A percentile compares a stretch with the other conserved stretches of the same genome.
phyloP scores from a whole-genome alignment of 2,888 invertebrate genomes.

The Agonopterix heracliana region DNA sequence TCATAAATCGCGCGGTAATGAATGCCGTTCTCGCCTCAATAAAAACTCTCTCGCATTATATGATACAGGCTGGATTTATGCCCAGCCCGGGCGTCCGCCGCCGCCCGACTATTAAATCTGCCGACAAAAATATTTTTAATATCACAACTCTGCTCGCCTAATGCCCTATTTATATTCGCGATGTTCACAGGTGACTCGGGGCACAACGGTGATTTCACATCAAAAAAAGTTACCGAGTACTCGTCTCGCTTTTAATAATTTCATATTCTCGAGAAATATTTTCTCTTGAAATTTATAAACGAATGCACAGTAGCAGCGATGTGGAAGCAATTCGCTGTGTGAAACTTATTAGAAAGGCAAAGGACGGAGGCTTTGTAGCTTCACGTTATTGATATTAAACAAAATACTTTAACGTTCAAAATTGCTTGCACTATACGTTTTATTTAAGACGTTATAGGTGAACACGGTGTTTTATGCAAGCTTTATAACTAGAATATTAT shows the following conservation, averaged over 20 bases:
- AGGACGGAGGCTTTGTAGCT: not conserved
- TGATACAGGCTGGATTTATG: conserved; percentile 35
- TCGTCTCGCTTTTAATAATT: conserved; percentile 1
- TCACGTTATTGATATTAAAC: not conserved
- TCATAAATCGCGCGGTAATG: conserved; percentile 41
- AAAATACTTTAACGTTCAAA: not conserved
- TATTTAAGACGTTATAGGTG: no score
- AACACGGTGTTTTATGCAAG: no score
- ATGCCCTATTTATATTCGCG: conserved; percentile 26
- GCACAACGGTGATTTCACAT: conserved; percentile 3
- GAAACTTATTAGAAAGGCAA: conserved; percentile 8
- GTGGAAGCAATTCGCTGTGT: conserved; percentile 3
- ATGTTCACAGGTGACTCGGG: conserved; percentile 10
- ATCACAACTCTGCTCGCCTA: conserved; percentile 17
- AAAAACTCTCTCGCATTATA: conserved; percentile 39
- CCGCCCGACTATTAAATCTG: conserved; percentile 11
- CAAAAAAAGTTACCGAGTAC: not conserved
- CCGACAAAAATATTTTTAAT: conserved; percentile 15
- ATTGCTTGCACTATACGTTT: no score
- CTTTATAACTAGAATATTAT: no score
- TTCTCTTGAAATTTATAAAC: conserved; percentile 2
- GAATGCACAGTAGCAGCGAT: not conserved
- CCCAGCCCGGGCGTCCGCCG: conserved; percentile 16
- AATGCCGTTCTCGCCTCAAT: conserved; percentile 47
- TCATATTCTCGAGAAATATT: conserved; percentile 7